Base-by-base conservation (phyloP, 2,113 vertebrate genomes). In the Tachysurus vachellii region DNA sequence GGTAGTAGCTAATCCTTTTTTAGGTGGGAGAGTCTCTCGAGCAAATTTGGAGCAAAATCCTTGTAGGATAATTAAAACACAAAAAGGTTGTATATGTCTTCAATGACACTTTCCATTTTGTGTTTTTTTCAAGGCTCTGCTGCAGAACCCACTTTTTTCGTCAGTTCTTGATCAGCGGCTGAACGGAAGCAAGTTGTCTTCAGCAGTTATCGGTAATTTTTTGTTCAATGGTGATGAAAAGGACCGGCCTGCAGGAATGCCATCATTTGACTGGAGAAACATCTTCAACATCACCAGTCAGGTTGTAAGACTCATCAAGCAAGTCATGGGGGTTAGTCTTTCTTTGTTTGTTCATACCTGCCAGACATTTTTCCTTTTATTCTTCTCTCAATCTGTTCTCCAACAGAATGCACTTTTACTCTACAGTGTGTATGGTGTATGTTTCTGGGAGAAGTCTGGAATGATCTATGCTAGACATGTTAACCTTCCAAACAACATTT, bases 321-420 rank as follows among this genome's bases (percentile, higher is more conserved):
- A 93, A 36, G 95, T 98, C 91, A 96, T 99, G 86, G 94, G 95
- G 92, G 98, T 99, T 88, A 88, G 97, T 93, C 61, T 19, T 84
- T 71, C 13, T 84, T 44, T 28, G 28, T 83, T 86, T 77, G 9
- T 88, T 9, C 47, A n/a, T 84, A 0, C 57, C 5, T n/a, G 10
- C 56, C 76, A 44, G 13, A 16, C 66, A 21, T 19, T 31, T 9
- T 21, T 47, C 26, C 68, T 71, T 31, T 80, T 17, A 13, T 54
- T 13, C 19, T 3, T 31, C 9, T 28, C 50, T 53, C 16, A 36
- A 36, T 1, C 26, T 56, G 6, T 56, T 57, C 2, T 11, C 19
- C 3, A 80, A 21, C 10, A 80, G 1, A 4, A 80, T 57, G 8
- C 36, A 57, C 16, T 31, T 80, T 16, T 36, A 57, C 10, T 57